A percentile compares a stretch with the other conserved stretches of the same genome.
Evolutionary conservation across 1,140 invertebrate species (phyloP).

Genomic region (Geopemphigus sp.): DNA sequence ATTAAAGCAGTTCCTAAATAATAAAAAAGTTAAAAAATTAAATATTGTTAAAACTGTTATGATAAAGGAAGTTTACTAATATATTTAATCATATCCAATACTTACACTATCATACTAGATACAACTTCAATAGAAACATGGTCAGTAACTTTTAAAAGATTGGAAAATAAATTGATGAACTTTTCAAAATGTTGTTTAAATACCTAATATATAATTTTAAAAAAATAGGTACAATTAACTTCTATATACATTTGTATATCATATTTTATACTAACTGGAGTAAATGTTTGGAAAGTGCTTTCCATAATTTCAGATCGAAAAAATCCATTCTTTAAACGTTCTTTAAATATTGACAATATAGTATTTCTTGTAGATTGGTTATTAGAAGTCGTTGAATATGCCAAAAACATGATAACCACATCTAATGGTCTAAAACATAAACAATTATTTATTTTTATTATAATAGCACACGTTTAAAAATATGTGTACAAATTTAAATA

Average conservation of each 20-base stretch:
- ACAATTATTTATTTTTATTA: too few species aligned
- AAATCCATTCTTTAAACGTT: conserved; percentile 46
- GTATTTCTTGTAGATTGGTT: conserved; percentile 46
- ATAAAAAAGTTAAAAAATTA: too few species aligned
- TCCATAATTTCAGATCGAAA: conserved; percentile 25
- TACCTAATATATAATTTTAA: conserved; percentile 51
- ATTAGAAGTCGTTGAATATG: conserved; percentile 51
- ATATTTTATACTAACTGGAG: conserved; percentile 23
- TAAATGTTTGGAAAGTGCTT: conserved; percentile 38
- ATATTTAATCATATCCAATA: background rate
- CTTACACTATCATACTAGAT: conserved; percentile 52
- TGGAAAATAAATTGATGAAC: conserved; percentile 52
- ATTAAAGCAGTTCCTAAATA: conserved; percentile 51
- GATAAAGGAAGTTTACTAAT: too few species aligned
- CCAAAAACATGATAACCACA: conserved; percentile 52
- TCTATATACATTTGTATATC: too few species aligned
- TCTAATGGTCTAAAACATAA: conserved; percentile 53
- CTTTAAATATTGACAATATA: conserved; percentile 33
- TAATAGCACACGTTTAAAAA: background rate
- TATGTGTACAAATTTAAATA: background rate
- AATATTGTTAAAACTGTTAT: too few species aligned
- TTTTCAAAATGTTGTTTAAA: conserved; percentile 52
- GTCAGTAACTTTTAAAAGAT: conserved; percentile 52
- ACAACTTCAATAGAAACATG: conserved; percentile 51
- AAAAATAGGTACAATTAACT: too few species aligned